Evolutionary conservation across 2,888 invertebrate genomes (phyloP), one percentile per base, ranked within the genome.

Genomic region (Didymodactylos carnosus): DNA sequence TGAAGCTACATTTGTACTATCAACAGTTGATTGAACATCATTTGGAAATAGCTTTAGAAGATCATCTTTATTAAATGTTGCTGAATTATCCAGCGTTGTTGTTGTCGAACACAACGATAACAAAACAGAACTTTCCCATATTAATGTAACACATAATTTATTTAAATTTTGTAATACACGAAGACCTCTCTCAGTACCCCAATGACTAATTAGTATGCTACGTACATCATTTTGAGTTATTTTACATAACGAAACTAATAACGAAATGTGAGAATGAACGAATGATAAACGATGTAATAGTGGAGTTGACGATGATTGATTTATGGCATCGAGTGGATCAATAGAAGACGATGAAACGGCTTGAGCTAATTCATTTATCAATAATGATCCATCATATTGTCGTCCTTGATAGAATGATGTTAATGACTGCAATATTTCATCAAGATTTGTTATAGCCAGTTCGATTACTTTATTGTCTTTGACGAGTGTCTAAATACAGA

Each of bases 41-140:
- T n/a, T n/a, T 41, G 29, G 35, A 25, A 41, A 39, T 43, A 74
- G 25, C 51, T 69, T 29, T 35, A 71, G 41, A 41, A 74, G 27
- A 69, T 74, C 74, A 46, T 39, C 35, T 71, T 39, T 41, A 35
- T 74, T 74, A 46, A 74, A 74, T 39, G 71, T 71, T n/a, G n/a
- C n/a, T 35, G 51, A 39, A 53, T 74, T 39, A 19, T 35, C 35
- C 1, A 62, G 16, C n/a, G 71, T 71, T 49, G 71, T 87, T 79
- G 90, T 90, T 77, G 90, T 90, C 78, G 89, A 90, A 80, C 90
- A 90, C 3, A 91, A 84, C 0, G 90, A 89, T 69, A 91, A 82
- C 16, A 91, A 83, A 2, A 91, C 86, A 1, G 90, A 90, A 79
- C 90, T 90, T 82, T 91, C 91, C 91, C 91, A 91, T 0, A 91